phyloP scores from a whole-genome alignment of 2,888 invertebrate genomes.

The Dicroscelio sp. region DNA sequence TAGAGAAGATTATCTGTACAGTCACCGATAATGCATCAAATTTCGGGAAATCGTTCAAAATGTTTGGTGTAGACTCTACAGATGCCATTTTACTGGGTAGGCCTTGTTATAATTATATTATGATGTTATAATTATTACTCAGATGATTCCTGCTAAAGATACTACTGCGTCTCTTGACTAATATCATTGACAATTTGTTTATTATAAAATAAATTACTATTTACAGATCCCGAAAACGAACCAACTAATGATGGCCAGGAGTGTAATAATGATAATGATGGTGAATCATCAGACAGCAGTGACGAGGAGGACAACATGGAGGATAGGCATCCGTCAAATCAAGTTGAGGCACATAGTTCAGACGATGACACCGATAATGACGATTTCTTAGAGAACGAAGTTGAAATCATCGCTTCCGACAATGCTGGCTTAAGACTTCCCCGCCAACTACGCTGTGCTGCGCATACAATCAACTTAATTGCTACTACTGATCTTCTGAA shows the following conservation, averaged over 20 bases:
- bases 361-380: neutral
- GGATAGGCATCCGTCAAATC: neutral
- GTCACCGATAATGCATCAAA: conserved; percentile 13
- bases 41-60: neutral
- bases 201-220: neutral
- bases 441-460: conserved; percentile 27
- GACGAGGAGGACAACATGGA: neutral
- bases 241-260: neutral
- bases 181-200: neutral
- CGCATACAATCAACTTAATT: conserved; percentile 10
- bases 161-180: neutral
- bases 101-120: too few relatives aligned
- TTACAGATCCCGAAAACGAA: neutral
- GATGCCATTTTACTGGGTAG: conserved; percentile 23
- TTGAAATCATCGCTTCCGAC: neutral
- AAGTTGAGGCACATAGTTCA: neutral
- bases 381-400: neutral
- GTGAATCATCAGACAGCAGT: neutral
- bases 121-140: too few relatives aligned
- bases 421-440: neutral
- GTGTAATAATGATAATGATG: neutral
- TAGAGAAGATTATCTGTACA: neutral
- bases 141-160: neutral
- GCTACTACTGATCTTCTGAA: neutral
- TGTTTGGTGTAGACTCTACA: neutral